Percentiles rank a stretch among this genome's conserved stretches.
Evolutionary conservation across 1,140 invertebrate genomes (phyloP).

Genomic region (Cotesia glomerata): DNA sequence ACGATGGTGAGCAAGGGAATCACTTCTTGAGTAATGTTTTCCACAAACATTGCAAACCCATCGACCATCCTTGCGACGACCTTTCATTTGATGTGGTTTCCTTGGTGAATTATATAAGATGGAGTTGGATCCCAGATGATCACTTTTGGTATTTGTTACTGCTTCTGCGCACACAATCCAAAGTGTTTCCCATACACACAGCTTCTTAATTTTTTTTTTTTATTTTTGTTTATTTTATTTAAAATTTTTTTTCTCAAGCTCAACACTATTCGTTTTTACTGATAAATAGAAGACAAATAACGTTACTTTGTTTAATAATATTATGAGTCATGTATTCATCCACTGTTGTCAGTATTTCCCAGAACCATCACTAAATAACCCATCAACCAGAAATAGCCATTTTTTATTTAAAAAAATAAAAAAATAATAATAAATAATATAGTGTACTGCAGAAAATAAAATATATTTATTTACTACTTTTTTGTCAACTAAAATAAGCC

Average conservation of each 20-base stretch:
- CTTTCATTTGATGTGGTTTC: conserved; percentile 43
- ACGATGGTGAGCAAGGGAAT: conserved; percentile 63
- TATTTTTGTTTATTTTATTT: conserved; percentile 15
- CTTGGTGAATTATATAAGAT: conserved; percentile 22
- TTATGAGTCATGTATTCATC: conserved; percentile 34
- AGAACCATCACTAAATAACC: conserved; percentile 34
- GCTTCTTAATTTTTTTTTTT: conserved; percentile 33
- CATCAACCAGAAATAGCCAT: conserved; percentile 26
- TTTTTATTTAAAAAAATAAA: background rate
- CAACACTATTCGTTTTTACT: conserved; percentile 10
- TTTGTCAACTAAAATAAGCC: background rate
- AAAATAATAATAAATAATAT: background rate
- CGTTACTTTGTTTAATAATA: conserved; percentile 30
- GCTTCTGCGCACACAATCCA: conserved; percentile 64
- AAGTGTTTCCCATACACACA: conserved; percentile 59
- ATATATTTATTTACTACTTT: background rate
- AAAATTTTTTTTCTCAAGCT: conserved; percentile 16
- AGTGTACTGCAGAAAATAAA: background rate
- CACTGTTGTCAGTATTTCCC: conserved; percentile 34
- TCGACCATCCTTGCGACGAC: conserved; percentile 56
- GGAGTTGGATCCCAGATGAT: conserved; percentile 40
- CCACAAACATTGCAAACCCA: conserved; percentile 63
- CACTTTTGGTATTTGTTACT: conserved; percentile 55
- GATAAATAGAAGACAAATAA: conserved; percentile 19
- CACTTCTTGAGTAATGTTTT: conserved; percentile 60